phyloP scores from a whole-genome alignment of 2,797 vertebrate genomes.

The Malurus leucopterus region DNA sequence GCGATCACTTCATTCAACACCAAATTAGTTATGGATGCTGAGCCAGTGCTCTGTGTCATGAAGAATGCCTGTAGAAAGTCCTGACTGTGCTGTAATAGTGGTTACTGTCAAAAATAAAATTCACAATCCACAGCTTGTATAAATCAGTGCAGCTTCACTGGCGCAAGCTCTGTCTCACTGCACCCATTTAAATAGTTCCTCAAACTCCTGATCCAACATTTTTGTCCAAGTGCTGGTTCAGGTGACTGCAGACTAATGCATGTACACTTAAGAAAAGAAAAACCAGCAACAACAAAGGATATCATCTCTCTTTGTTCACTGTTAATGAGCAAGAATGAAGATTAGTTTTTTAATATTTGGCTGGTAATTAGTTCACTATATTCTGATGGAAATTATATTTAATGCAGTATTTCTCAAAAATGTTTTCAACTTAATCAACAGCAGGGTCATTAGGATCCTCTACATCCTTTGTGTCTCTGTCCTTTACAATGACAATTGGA shows the following conservation, averaged over 20 bases:
- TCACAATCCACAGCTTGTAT: neutral
- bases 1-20: neutral
- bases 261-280: neutral
- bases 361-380: neutral
- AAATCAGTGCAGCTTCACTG: neutral
- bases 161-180: neutral
- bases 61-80: neutral
- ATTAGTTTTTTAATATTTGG: neutral
- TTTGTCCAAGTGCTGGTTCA: neutral
- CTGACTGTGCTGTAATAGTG: neutral
- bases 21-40: neutral
- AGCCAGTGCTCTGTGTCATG: neutral
- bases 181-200: neutral
- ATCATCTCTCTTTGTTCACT: neutral
- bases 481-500: neutral
- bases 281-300: neutral
- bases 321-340: neutral
- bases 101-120: constrained; percentile 30
- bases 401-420: neutral
- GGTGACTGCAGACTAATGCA: neutral
- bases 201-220: neutral
- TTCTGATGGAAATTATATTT: neutral
- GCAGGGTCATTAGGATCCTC: neutral
- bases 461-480: neutral
- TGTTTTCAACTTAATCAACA: neutral